Conservation (phyloP, 1,140 invertebrate species). For the Chrysopa pallens region DNA sequence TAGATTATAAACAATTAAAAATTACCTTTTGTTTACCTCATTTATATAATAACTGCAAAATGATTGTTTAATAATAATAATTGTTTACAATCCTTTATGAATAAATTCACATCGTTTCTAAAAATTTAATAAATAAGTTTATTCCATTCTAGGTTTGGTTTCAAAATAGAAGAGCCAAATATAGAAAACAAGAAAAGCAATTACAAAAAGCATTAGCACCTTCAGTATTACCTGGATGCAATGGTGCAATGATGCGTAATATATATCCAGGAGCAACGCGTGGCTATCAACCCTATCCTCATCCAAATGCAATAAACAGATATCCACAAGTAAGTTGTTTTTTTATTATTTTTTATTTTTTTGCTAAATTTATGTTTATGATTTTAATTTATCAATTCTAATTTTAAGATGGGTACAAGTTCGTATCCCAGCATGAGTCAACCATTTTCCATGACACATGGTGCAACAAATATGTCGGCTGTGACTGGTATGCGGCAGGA, state of each 20-base stretch:
- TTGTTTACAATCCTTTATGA: too few species aligned
- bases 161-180: slow-evolving; percentile 95
- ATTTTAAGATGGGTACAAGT: slow-evolving; percentile 70
- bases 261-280: slow-evolving; percentile 76
- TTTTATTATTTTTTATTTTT: neutral
- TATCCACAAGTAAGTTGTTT: slow-evolving; percentile 69
- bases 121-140: too few species aligned
- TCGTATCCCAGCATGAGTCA: slow-evolving; percentile 85
- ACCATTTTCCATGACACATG: slow-evolving; percentile 84
- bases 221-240: slow-evolving; percentile 78
- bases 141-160: slow-evolving; percentile 71
- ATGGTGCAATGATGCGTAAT: slow-evolving; percentile 93
- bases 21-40: too few species aligned
- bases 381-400: slow-evolving; percentile 8
- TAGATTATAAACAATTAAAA: too few species aligned
- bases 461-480: slow-evolving; percentile 71
- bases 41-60: too few species aligned
- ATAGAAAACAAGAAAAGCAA: slow-evolving; percentile 95
- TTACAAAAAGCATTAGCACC: slow-evolving; percentile 85
- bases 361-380: neutral
- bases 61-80: too few species aligned
- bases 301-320: slow-evolving; percentile 80
- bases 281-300: slow-evolving; percentile 84
- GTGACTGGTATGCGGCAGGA: slow-evolving; percentile 73
- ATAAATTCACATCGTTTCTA: too few species aligned